These are phyloP conservation scores for Auanema sp. DNA, from an alignment of 2,888 invertebrate genomes.

Conservation along the genomic window DNA sequence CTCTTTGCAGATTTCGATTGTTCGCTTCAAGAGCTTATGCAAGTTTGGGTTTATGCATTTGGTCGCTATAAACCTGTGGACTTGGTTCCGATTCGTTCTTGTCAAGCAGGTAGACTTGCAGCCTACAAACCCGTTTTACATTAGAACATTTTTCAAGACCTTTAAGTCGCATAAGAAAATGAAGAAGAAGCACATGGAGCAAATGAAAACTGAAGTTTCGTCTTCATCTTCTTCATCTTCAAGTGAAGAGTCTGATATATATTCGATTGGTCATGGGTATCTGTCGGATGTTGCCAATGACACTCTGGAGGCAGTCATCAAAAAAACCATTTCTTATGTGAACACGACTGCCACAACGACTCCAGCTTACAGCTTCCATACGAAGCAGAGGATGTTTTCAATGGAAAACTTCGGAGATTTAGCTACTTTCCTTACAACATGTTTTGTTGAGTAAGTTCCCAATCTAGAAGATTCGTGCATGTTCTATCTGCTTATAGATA, in stretches of 20 bases:
- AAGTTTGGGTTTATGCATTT: slow-evolving; percentile 62
- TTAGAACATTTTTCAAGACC: background rate
- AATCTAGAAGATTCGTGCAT: background rate
- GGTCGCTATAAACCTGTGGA: slow-evolving; percentile 60
- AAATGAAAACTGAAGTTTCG: slow-evolving; percentile 24
- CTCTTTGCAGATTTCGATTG: slow-evolving; percentile 49
- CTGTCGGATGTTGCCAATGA: slow-evolving; percentile 15
- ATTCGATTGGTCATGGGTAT: slow-evolving; percentile 11
- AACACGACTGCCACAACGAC: slow-evolving; percentile 6
- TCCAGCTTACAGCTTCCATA: background rate
- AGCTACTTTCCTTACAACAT: slow-evolving; percentile 60
- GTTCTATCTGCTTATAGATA: slow-evolving; percentile 33
- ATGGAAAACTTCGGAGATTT: slow-evolving; percentile 61
- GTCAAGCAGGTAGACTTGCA: slow-evolving; percentile 51
- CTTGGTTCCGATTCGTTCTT: slow-evolving; percentile 62
- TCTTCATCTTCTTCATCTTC: slow-evolving; percentile 32
- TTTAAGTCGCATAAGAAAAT: slow-evolving; percentile 32
- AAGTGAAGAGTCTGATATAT: slow-evolving; percentile 14
- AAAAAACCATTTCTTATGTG: background rate
- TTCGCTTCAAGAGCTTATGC: slow-evolving; percentile 44
- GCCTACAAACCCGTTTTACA: too few species aligned
- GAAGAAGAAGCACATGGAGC: slow-evolving; percentile 28
- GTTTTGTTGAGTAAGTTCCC: slow-evolving; percentile 50
- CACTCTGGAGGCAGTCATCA: slow-evolving; percentile 14
- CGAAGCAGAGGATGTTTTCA: background rate